These are phyloP conservation scores for Orchesellides sinensis DNA, from an alignment of 2,888 invertebrate species.

Conservation along the genomic window DNA sequence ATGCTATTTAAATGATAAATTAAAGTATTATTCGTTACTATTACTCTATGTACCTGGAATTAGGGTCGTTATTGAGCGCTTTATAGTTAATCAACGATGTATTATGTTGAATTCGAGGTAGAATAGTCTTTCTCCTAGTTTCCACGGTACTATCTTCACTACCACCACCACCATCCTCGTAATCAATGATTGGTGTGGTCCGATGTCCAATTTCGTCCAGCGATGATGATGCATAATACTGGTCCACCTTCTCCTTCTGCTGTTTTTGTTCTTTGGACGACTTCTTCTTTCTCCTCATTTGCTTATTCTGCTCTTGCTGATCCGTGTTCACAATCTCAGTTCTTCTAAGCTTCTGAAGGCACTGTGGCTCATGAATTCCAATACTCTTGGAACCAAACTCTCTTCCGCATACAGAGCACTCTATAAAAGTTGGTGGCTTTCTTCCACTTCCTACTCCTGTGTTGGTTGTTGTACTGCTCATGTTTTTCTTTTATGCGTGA, in stretches of 20 bases:
- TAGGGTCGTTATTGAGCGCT: no score
- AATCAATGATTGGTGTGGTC: slow-evolving; percentile 29
- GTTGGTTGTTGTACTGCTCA: slow-evolving; percentile 21
- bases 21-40: no score
- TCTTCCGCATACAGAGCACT: slow-evolving; percentile 73
- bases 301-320: slow-evolving; percentile 32
- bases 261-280: slow-evolving; percentile 42
- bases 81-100: slow-evolving; percentile 40
- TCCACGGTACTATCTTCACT: slow-evolving; percentile 34
- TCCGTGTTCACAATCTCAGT: slow-evolving; percentile 69
- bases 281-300: slow-evolving; percentile 70
- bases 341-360: slow-evolving; percentile 72
- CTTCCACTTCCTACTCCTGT: slow-evolving; percentile 43
- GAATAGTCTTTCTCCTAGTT: slow-evolving; percentile 51
- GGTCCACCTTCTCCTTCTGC: no score
- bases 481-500: no score
- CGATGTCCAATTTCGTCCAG: slow-evolving; percentile 4
- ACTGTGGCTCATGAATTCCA: slow-evolving; percentile 74
- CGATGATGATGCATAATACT: slow-evolving; percentile 21
- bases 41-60: no score
- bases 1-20: slow-evolving; percentile 20
- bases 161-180: not conserved
- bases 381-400: slow-evolving; percentile 74
- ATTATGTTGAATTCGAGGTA: slow-evolving; percentile 62
- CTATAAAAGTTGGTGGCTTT: slow-evolving; percentile 73